Percentiles rank a stretch among this genome's conserved stretches.
phyloP scores from a whole-genome alignment of 2,113 vertebrate genomes.

The Shinisaurus crocodilurus region DNA sequence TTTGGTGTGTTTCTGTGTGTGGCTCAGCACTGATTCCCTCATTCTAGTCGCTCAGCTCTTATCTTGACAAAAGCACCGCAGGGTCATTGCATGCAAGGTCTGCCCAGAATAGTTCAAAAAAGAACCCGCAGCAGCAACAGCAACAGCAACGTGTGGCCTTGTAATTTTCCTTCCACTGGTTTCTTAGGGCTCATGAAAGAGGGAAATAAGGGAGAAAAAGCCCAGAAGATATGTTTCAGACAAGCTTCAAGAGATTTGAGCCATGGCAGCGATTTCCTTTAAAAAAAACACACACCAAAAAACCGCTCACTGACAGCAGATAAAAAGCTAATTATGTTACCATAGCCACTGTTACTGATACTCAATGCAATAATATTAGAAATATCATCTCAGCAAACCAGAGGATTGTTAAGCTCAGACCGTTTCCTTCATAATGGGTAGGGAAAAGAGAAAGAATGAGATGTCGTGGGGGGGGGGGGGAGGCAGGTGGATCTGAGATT shows the following conservation, averaged over 20 bases:
- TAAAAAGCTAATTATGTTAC: constrained; percentile 41
- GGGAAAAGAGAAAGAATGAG: constrained; percentile 36
- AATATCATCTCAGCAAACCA: constrained; percentile 31
- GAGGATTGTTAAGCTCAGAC: constrained; percentile 57
- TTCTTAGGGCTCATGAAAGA: background rate
- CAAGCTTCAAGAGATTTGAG: constrained; percentile 3
- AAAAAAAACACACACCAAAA: constrained; percentile 31
- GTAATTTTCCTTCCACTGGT: constrained; percentile 35
- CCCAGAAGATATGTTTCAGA: background rate
- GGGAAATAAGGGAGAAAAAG: constrained; percentile 11
- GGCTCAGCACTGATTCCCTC: background rate
- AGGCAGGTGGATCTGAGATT: constrained; percentile 58
- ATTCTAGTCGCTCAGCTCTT: background rate
- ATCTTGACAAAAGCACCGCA: background rate
- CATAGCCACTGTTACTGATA: constrained; percentile 34
- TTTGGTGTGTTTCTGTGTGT: background rate
- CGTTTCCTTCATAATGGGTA: constrained; percentile 55
- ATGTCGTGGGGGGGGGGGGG: constrained; percentile 12
- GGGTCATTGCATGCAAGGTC: constrained; percentile 15
- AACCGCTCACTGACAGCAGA: constrained; percentile 43
- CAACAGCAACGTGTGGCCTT: background rate
- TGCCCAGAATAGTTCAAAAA: constrained; percentile 38
- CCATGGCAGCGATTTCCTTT: constrained; percentile 14
- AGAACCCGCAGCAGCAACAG: constrained; percentile 21
- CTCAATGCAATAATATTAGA: constrained; percentile 43